Evolutionary conservation across 1,140 invertebrate genomes (phyloP), one percentile per base, ranked within the genome.

Genomic region (Stegodyphus mimosarum): DNA sequence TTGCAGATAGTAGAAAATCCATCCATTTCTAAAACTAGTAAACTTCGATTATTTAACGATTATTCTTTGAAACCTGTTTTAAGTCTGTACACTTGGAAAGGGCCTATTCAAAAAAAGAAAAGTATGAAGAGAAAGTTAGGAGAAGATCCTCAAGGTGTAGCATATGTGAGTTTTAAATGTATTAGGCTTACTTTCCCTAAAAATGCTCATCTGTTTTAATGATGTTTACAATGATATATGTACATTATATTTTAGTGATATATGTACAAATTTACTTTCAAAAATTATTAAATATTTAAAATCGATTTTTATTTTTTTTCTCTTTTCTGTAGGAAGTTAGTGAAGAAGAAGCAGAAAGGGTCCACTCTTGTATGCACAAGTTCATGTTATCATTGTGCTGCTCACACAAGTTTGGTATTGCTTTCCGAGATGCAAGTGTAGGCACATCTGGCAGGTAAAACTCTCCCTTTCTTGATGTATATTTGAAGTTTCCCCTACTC

Each of bases 51-150:
- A 10, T 95, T 96, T 87, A 94, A 92, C 87, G 93, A 93, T 49
- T 90, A 92, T 86, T 92, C 93, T 60, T 90, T 95, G 49, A 92
- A 93, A 85, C 91, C 92, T 89, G 90, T 96, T 60, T 92, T 94
- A 6, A 92, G 92, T 87, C 90, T 96, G 1, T 95, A 95, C 87
- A 93, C 94, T 87, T 95, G 95, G 95, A 94, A 93, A 89, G 94
- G 94, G 10, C 94, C 93, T 18, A 17, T 87, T 66, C 52, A 18
- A 51, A 18, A 17, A n/a, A 70, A 80, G 15, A 52, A 53, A 11
- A 17, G 7, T 50, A 91, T 89, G 63, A 92, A 92, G 87, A 90
- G 90, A 83, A 90, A 90, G 11, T 88, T 90, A 66, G 66, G 81
- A 64, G 86, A 88, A n/a, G 85, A 86, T 50, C 75, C 86, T 53